phyloP scores from a whole-genome alignment of 2,797 vertebrate species.

The Cuniculus paca region DNA sequence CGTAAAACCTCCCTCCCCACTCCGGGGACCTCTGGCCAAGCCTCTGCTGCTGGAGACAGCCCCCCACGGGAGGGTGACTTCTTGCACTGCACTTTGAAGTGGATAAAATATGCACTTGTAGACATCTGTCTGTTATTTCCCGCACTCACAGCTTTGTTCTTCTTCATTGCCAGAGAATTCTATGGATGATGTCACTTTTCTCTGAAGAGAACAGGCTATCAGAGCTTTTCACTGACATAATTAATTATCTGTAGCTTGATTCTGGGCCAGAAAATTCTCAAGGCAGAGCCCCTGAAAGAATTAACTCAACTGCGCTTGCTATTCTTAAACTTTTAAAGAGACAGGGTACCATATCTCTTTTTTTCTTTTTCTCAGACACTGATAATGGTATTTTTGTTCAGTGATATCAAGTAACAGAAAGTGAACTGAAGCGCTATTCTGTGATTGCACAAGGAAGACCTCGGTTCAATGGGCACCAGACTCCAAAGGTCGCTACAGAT shows the following conservation, averaged over 20 bases:
- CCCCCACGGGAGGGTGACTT: slow-evolving; percentile 72
- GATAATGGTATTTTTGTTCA: slow-evolving; percentile 83
- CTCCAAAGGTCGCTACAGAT: slow-evolving; percentile 78
- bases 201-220: slow-evolving; percentile 90
- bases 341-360: slow-evolving; percentile 61
- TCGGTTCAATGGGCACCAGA: slow-evolving; percentile 76
- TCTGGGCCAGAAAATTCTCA: slow-evolving; percentile 88
- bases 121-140: slow-evolving; percentile 91
- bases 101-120: slow-evolving; percentile 88
- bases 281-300: slow-evolving; percentile 85
- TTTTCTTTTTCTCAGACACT: slow-evolving; percentile 44
- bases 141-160: slow-evolving; percentile 89
- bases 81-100: slow-evolving; percentile 84
- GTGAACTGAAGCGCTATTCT: slow-evolving; percentile 79
- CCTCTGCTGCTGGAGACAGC: slow-evolving; percentile 76
- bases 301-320: slow-evolving; percentile 87
- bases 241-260: slow-evolving; percentile 91
- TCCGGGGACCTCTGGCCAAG: slow-evolving; percentile 56
- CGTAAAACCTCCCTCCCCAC: not conserved
- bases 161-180: slow-evolving; percentile 89
- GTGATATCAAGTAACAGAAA: slow-evolving; percentile 67
- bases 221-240: slow-evolving; percentile 91
- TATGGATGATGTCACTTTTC: slow-evolving; percentile 91
- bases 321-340: slow-evolving; percentile 84
- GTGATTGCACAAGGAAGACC: slow-evolving; percentile 77